Evolutionary conservation across 2,888 invertebrate genomes (phyloP), one percentile per base, ranked within the genome.

Genomic region (Diadromus collaris): DNA sequence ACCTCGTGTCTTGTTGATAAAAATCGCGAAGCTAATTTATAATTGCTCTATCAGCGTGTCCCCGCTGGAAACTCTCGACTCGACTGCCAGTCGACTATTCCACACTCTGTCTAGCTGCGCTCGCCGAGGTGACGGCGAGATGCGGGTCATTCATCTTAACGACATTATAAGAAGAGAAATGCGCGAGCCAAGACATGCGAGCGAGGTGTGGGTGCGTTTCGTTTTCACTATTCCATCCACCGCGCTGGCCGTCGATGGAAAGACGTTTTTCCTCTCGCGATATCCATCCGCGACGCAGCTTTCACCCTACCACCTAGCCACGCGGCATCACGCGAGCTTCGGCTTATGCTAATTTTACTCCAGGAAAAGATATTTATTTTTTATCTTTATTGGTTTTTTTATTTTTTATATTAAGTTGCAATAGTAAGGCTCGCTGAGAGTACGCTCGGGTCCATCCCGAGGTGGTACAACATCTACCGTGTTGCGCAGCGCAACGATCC

Each of bases 191-290:
- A 54, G 73, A 21, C 63, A 68, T 46, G 75, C 44, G 29, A 46
- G 24, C n/a, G 44, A 74, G 74, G 73, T 75, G 81, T 81, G 78
- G 82, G 82, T 82, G 76, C 65, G 82, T 80, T 56, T 75, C 76
- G 81, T 82, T 82, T 82, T 81, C 82, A 82, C 82, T 80, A 65
- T 54, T 72, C 71, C 71, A 72, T 63, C 73, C 67, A 67, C 68
- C 78, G 75, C 70, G 76, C 67, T 27, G 46, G 38, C 46, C 67
- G 60, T 41, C 60, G 61, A 72, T 64, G 65, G 67, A 69, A 79
- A 75, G 64, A 68, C 21, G 60, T 73, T 71, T 80, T 75, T 56
- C 54, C 27, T 56, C 54, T 56, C 67, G 29, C 24, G 6, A 27
- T 16, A 56, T 56, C 16, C 16, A 56, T 56, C 54, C 7, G n/a